phyloP scores from a whole-genome alignment of 2,888 invertebrate genomes.

The Ctena decussata region DNA sequence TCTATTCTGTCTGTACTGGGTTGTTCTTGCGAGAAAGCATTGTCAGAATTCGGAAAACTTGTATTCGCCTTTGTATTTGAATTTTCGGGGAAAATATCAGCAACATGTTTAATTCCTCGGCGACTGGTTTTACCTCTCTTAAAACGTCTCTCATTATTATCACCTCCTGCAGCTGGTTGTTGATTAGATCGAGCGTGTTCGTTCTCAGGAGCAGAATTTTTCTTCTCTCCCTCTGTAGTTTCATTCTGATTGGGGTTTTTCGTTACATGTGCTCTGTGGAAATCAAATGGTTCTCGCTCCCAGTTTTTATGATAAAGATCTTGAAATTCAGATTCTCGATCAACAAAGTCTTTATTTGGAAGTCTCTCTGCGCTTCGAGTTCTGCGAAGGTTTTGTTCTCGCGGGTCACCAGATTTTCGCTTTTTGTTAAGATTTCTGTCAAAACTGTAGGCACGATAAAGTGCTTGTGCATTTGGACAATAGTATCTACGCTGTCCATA shows the following conservation, averaged over 20 bases:
- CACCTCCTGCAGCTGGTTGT: background rate
- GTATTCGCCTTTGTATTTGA: background rate
- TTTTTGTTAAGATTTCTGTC: background rate
- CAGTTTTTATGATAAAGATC: constrained; percentile 9
- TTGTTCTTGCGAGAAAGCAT: too few species aligned
- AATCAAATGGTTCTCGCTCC: constrained; percentile 11
- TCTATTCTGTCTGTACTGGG: too few species aligned
- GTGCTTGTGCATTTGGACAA: background rate
- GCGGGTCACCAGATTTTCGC: background rate
- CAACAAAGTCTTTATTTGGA: background rate
- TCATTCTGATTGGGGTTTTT: background rate
- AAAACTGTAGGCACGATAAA: background rate
- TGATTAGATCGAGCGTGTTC: background rate
- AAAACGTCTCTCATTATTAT: background rate
- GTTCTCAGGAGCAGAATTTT: background rate
- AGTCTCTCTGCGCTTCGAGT: constrained; percentile 7
- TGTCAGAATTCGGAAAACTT: background rate
- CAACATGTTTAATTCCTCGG: background rate
- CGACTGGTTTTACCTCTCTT: constrained; percentile 1
- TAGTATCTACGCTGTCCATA: background rate
- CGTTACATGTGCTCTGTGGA: background rate
- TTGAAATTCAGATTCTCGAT: background rate
- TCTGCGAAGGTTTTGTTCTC: background rate
- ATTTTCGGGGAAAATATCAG: background rate
- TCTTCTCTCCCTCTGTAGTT: background rate